Percentiles rank a stretch among this genome's conserved stretches.
phyloP scores from a whole-genome alignment of 1,140 invertebrate species.

The Tenebrio molitor region DNA sequence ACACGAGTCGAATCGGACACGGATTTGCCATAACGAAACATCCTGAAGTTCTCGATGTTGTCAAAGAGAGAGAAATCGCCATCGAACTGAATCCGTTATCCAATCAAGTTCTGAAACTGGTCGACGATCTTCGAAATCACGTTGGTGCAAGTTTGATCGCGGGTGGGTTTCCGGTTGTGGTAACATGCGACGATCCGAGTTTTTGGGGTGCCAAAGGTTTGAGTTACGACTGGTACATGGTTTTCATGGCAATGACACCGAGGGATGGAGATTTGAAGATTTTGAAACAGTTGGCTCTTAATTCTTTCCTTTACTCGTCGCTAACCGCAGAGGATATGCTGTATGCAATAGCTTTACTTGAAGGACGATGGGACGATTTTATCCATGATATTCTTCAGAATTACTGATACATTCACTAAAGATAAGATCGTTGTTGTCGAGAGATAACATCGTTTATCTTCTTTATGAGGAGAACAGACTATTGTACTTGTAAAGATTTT shows the following conservation, averaged over 20 bases:
- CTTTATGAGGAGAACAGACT: too few relatives aligned
- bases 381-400: background rate
- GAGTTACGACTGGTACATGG: conserved; percentile 87
- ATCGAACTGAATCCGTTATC: conserved; percentile 88
- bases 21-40: conserved; percentile 83
- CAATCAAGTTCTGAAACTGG: conserved; percentile 81
- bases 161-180: conserved; percentile 71
- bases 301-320: conserved; percentile 79
- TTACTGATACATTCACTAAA: too few relatives aligned
- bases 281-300: conserved; percentile 83
- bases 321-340: conserved; percentile 62
- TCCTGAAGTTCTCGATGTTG: conserved; percentile 75
- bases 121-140: conserved; percentile 85
- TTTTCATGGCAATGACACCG: conserved; percentile 84
- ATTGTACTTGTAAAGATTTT: too few relatives aligned
- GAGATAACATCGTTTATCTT: too few relatives aligned
- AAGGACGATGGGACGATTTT: background rate
- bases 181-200: conserved; percentile 83
- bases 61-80: conserved; percentile 77
- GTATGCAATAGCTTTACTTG: background rate
- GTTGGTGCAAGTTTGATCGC: conserved; percentile 78
- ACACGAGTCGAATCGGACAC: conserved; percentile 72
- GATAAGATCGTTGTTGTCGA: too few relatives aligned
- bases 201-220: conserved; percentile 82
- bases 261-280: conserved; percentile 77